Percentiles rank a stretch among this genome's conserved stretches.
phyloP scores from a whole-genome alignment of 2,113 vertebrate genomes.

The Setophaga kirtlandii region DNA sequence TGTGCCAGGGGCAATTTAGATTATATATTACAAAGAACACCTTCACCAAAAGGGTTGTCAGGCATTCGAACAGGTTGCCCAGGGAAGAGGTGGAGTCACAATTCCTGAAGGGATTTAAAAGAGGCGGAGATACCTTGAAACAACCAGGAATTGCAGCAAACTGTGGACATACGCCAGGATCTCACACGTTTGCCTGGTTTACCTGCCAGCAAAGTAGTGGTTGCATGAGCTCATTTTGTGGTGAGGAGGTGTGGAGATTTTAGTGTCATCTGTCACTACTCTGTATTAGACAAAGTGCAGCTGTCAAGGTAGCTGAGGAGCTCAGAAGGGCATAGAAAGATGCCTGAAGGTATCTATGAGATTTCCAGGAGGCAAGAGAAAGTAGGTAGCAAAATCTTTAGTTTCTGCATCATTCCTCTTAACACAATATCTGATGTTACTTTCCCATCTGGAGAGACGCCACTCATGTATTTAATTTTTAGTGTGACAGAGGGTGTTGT shows the following conservation, averaged over 20 bases:
- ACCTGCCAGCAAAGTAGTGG: not conserved
- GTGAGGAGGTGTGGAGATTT: not conserved
- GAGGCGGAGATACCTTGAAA: not conserved
- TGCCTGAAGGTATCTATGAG: not conserved
- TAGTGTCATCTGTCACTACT: not conserved
- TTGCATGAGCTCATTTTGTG: not conserved
- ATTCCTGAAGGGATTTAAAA: not conserved
- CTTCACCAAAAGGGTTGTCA: not conserved
- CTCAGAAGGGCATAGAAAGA: not conserved
- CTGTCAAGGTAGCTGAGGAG: not conserved
- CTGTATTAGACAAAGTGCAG: not conserved
- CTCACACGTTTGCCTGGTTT: not conserved
- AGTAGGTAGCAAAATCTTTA: not conserved
- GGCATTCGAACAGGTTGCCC: not conserved
- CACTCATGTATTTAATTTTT: not conserved
- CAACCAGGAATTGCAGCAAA: not conserved
- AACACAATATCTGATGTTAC: not conserved
- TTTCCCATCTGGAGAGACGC: not conserved
- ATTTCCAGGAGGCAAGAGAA: not conserved
- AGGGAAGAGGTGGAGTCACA: not conserved
- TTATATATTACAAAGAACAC: not conserved
- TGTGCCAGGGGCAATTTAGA: not conserved
- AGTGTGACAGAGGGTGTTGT: not conserved
- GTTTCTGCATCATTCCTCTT: not conserved
- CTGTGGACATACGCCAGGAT: not conserved